These are phyloP conservation scores for Ophion ventricosus DNA, from an alignment of 2,888 invertebrate genomes.

Conservation along the genomic window DNA sequence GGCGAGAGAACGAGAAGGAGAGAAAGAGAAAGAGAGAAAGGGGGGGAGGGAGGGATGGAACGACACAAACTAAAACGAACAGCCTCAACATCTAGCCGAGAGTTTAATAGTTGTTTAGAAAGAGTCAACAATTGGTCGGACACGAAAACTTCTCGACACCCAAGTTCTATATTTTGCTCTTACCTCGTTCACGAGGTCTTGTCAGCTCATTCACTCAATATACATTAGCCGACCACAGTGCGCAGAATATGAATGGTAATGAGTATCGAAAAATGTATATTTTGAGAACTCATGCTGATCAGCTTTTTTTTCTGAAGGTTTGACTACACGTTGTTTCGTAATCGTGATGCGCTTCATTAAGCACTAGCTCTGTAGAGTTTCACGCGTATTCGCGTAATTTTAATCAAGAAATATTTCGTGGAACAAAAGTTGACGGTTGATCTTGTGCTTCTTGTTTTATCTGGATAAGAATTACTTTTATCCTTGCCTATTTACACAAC, in stretches of 20 bases:
- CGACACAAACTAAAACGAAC: constrained; percentile 41
- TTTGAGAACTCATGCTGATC: not conserved
- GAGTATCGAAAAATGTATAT: not conserved
- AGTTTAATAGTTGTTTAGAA: constrained; percentile 39
- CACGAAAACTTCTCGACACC: constrained; percentile 50
- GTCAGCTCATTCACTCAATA: constrained; percentile 50
- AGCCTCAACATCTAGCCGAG: constrained; percentile 58
- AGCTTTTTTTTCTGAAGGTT: not conserved
- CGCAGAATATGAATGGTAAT: not conserved
- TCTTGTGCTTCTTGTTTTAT: too few species aligned
- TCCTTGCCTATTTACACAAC: too few species aligned
- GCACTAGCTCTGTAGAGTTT: too few species aligned
- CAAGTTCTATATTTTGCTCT: constrained; percentile 36
- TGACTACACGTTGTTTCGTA: too few species aligned
- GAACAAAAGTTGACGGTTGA: too few species aligned
- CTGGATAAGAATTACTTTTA: too few species aligned
- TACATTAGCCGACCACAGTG: not conserved
- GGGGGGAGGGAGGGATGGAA: not conserved
- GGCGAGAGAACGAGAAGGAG: constrained; percentile 36
- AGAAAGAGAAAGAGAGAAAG: constrained; percentile 36
- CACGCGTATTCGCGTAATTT: too few species aligned
- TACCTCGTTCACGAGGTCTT: constrained; percentile 50
- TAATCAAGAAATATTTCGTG: too few species aligned
- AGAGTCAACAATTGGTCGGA: constrained; percentile 48
- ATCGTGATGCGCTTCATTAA: too few species aligned